Evolutionary conservation across 2,888 invertebrate genomes (phyloP).

Genomic region (Nysson spinosus): DNA sequence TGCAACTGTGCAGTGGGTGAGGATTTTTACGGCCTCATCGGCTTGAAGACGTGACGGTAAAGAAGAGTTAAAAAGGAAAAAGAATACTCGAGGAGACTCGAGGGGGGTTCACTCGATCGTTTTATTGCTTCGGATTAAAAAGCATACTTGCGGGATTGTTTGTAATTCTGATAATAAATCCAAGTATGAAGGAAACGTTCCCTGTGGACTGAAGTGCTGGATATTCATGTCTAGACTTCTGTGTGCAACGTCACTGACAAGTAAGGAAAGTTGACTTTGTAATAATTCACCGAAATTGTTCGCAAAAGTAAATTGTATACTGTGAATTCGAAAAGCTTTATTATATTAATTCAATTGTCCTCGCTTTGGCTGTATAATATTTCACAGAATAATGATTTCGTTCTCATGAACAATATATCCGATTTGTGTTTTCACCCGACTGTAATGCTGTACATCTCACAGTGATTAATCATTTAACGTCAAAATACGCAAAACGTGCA

Average conservation of each 20-base stretch:
- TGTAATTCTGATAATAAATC: slow-evolving; percentile 54
- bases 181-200: slow-evolving; percentile 25
- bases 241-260: slow-evolving; percentile 4
- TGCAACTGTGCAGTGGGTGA: slow-evolving; percentile 26
- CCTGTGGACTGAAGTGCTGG: slow-evolving; percentile 4
- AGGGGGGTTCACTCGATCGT: slow-evolving; percentile 34
- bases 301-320: too few species aligned
- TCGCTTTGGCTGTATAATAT: too few species aligned
- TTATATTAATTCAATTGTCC: too few species aligned
- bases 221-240: slow-evolving; percentile 26
- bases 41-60: slow-evolving; percentile 25
- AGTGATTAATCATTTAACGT: not conserved
- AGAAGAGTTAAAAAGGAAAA: not conserved
- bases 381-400: too few species aligned
- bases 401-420: not conserved
- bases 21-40: slow-evolving; percentile 31
- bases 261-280: too few species aligned
- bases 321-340: too few species aligned
- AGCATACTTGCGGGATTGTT: slow-evolving; percentile 55
- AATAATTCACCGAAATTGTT: too few species aligned
- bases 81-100: not conserved
- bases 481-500: not conserved
- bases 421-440: not conserved
- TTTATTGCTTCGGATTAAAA: slow-evolving; percentile 58
- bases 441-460: not conserved